Evolutionary conservation across 1,140 invertebrate species (phyloP).

Genomic region (Marisa cornuarietis): DNA sequence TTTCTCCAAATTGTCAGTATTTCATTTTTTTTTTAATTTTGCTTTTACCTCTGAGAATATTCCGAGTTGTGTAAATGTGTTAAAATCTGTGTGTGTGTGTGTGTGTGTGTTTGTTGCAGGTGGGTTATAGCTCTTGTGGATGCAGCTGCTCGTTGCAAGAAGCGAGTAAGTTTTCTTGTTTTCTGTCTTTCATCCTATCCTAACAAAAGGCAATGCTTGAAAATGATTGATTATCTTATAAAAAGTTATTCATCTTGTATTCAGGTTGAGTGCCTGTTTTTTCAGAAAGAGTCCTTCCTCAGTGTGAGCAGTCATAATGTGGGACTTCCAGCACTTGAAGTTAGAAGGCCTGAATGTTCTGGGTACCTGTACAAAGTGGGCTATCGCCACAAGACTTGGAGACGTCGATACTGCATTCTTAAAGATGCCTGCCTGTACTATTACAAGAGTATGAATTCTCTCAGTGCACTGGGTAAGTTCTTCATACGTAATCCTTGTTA

Average conservation of each 20-base stretch:
- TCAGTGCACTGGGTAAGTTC: conserved; percentile 83
- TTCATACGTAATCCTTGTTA: not conserved
- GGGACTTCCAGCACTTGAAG: conserved; percentile 69
- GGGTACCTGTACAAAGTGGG: conserved; percentile 87
- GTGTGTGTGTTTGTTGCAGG: conserved; percentile 38
- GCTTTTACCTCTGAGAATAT: not conserved
- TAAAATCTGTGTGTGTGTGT: not conserved
- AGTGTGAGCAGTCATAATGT: conserved; percentile 73
- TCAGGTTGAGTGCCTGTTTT: not conserved
- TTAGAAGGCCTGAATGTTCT: conserved; percentile 86
- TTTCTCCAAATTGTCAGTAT: not conserved
- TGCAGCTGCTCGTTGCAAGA: conserved; percentile 59
- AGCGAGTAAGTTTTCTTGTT: conserved; percentile 39
- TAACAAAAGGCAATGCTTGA: not conserved
- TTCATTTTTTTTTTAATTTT: not conserved
- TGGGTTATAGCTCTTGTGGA: conserved; percentile 73
- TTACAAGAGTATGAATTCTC: conserved; percentile 87
- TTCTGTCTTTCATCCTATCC: not conserved
- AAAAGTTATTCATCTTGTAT: no score
- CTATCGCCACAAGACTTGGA: conserved; percentile 81
- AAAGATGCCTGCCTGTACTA: conserved; percentile 96
- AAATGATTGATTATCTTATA: no score
- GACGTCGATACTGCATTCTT: conserved; percentile 89
- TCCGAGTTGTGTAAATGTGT: not conserved
- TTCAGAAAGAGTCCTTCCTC: conserved; percentile 80